Conservation (phyloP, 2,797 vertebrate species). For the Decapterus maruadsi region DNA sequence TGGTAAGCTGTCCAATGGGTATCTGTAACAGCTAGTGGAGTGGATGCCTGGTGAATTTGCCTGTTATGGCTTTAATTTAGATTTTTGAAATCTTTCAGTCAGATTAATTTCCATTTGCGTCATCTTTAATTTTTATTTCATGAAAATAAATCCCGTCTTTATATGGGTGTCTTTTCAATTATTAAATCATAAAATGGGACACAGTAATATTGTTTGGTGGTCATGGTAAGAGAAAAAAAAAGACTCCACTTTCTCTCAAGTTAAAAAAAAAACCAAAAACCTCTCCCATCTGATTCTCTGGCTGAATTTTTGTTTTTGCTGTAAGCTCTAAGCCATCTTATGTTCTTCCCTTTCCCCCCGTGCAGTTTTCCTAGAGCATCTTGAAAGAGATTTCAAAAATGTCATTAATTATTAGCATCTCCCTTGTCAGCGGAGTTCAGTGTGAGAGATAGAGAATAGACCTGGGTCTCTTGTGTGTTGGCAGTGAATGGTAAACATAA, state of each 20-base stretch:
- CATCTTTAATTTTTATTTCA: constrained; percentile 11
- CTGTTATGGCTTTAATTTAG: background rate
- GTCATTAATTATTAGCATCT: constrained; percentile 74
- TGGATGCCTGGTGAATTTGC: background rate
- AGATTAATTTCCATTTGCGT: background rate
- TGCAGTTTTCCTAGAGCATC: constrained; percentile 55
- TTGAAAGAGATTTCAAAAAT: constrained; percentile 70
- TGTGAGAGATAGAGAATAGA: constrained; percentile 44
- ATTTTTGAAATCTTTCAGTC: background rate
- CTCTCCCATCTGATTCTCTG: constrained; percentile 33
- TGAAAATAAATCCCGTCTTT: background rate
- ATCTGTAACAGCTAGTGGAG: background rate
- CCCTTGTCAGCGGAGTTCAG: constrained; percentile 56
- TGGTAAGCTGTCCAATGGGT: background rate
- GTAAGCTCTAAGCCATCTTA: constrained; percentile 48
- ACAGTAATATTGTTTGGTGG: constrained; percentile 26
- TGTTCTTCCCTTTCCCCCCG: constrained; percentile 31
- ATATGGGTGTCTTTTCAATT: constrained; percentile 13
- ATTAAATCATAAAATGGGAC: constrained; percentile 49
- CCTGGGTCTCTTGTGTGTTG: constrained; percentile 38
- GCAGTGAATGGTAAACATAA: constrained; percentile 56
- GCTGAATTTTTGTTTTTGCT: constrained; percentile 42
- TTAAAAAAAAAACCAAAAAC: background rate
- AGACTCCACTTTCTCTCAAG: constrained; percentile 26
- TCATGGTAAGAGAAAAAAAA: background rate